Base-by-base conservation (phyloP, 1,140 invertebrate genomes). In the Littorina saxatilis region DNA sequence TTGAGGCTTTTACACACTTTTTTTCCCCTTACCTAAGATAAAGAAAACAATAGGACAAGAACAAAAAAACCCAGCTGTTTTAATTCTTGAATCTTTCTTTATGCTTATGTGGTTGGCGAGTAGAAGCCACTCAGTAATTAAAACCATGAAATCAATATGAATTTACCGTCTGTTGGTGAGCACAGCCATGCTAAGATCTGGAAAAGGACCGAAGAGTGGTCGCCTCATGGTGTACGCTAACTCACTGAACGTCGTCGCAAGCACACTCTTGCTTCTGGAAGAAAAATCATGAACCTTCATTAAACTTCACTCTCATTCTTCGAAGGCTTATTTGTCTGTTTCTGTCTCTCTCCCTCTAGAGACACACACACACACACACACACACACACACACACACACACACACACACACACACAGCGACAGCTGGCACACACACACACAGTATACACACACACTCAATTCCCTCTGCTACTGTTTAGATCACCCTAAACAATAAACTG, bases 161-260 rank as follows among this genome's bases (percentile, higher is more conserved):
- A 55, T 47, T 43, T 77, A 86, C 84, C 84, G 84, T 50, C 81
- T 68, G 76, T 82, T 83, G 13, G 63, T 76, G 27, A 89, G 83
- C 3, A 89, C 88, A 47, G 82, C 74, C 32, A 81, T 75, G n/a
- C 84, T 83, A 20, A 89, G 74, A 81, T 89, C 85, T 94, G 0
- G 96, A 95, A 86, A 94, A 92, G 86, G 95, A 94, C 32, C 96
- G 91, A 81, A 94, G 91, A n/a, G 95, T 94, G 91, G 96, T 95
- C 82, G 94, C 94, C 79, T 96, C 89, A 32, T 96, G 95, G 94
- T 95, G 89, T 73, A 93, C 89, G 47, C 91, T 88, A 81, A 88
- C 86, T 80, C 80, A 15, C 74, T 68, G 74, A 88, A 84, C 11
- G 80, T 80, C 55, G 47, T 87, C 50, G 84, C 79, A 79, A 89